Evolutionary conservation across 2,888 invertebrate species (phyloP).

Genomic region (Drosophila rubida): DNA sequence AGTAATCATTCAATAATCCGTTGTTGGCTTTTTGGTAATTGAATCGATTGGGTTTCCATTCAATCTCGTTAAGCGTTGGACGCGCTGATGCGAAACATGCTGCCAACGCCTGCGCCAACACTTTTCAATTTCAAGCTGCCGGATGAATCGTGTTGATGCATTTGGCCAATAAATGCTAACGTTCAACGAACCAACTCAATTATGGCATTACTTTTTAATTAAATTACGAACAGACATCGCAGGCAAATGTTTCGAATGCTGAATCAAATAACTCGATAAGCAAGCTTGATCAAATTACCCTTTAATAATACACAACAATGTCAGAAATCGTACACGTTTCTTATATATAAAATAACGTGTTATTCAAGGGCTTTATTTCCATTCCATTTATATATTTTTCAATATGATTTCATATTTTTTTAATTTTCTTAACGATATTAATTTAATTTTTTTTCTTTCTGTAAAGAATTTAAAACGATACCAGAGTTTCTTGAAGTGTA

Average conservation of each 20-base stretch:
- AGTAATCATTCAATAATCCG: neutral
- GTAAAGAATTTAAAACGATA: neutral
- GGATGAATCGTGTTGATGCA: neutral
- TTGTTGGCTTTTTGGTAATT: slow-evolving; percentile 17
- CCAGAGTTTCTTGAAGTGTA: neutral
- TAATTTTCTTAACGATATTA: too few species aligned
- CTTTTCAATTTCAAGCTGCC: neutral
- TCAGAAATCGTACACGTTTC: too few species aligned
- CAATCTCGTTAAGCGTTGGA: slow-evolving; percentile 28
- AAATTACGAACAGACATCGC: slow-evolving; percentile 2
- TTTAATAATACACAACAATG: too few species aligned
- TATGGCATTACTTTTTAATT: slow-evolving; percentile 7
- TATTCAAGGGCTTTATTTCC: too few species aligned
- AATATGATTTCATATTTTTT: too few species aligned
- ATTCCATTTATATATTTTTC: too few species aligned
- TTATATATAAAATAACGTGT: too few species aligned
- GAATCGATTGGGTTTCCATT: slow-evolving; percentile 28
- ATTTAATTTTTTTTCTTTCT: neutral
- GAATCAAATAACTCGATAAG: too few species aligned
- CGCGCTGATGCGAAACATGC: slow-evolving; percentile 60
- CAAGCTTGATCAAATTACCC: too few species aligned
- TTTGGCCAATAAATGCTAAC: neutral
- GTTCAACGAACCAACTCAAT: neutral
- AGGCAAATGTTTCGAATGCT: neutral
- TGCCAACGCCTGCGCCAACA: slow-evolving; percentile 40